Evolutionary conservation across 2,888 invertebrate species (phyloP).

Genomic region (Mesorhabditis spiculigera): DNA sequence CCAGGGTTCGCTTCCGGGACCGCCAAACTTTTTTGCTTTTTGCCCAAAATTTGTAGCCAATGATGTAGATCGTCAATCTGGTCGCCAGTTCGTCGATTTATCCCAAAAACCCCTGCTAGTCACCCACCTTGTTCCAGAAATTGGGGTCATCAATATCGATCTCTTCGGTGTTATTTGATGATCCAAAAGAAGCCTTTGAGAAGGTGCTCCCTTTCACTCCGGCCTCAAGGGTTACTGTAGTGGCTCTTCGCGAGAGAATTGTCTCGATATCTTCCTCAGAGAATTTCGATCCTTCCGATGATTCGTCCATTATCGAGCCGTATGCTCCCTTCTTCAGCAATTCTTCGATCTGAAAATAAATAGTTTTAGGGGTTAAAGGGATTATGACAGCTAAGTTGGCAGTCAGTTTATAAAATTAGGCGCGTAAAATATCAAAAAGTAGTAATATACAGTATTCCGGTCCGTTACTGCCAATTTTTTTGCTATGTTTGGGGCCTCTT

Average conservation of each 20-base stretch:
- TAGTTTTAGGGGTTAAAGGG: slow-evolving; percentile 18
- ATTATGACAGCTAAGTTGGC: not conserved
- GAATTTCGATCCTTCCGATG: slow-evolving; percentile 95
- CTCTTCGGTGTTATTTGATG: slow-evolving; percentile 86
- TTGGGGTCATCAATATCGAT: slow-evolving; percentile 99
- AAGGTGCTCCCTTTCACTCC: slow-evolving; percentile 56
- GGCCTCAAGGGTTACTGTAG: slow-evolving; percentile 89
- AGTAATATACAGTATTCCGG: no score
- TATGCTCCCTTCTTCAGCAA: slow-evolving; percentile 72
- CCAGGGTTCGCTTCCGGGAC: no score
- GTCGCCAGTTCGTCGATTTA: no score
- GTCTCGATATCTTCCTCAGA: slow-evolving; percentile 99
- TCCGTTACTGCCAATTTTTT: no score
- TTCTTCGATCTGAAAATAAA: slow-evolving; percentile 36
- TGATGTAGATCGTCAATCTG: no score
- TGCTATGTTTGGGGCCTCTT: no score
- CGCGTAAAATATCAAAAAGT: no score
- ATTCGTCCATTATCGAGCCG: slow-evolving; percentile 98
- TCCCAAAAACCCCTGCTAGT: no score
- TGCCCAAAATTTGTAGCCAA: no score
- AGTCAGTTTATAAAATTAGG: not conserved
- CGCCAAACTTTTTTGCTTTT: no score
- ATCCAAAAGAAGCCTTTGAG: slow-evolving; percentile 81
- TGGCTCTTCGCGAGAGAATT: slow-evolving; percentile 89
- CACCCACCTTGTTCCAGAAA: slow-evolving; percentile 84